Conservation (phyloP, 37 sponge, comb jelly and placozoan genomes). For the Aplysina aerophoba region DNA sequence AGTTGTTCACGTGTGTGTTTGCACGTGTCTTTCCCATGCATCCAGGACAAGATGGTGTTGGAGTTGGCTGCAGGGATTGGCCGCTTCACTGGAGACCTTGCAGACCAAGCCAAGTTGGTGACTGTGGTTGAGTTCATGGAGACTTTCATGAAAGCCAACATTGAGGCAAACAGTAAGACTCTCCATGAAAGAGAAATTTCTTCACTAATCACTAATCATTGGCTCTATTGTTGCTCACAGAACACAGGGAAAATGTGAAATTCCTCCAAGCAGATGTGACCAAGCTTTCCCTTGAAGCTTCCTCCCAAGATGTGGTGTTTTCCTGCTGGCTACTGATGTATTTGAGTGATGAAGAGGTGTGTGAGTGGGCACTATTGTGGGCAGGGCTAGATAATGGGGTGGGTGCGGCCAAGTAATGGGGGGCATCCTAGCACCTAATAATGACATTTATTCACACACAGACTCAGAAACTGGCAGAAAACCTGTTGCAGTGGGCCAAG, state of each 20-base stretch:
- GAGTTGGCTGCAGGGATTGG: constrained; percentile 73
- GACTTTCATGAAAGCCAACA: constrained; percentile 57
- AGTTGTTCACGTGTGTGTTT: no score
- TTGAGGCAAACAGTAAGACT: constrained; percentile 38
- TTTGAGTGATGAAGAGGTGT: constrained; percentile 57
- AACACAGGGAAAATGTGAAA: constrained; percentile 36
- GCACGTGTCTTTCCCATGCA: background rate
- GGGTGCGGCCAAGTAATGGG: background rate
- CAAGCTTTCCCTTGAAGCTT: constrained; percentile 29
- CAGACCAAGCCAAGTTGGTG: constrained; percentile 43
- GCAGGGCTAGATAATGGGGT: constrained; percentile 37
- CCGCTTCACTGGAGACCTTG: constrained; percentile 53
- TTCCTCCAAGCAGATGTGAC: constrained; percentile 52
- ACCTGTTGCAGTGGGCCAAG: background rate
- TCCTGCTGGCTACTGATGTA: constrained; percentile 77
- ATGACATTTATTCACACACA: background rate
- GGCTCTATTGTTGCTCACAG: background rate
- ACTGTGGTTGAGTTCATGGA: constrained; percentile 66
- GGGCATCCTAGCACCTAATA: background rate
- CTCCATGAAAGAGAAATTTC: background rate
- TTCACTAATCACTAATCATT: no score
- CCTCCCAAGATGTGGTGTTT: constrained; percentile 59
- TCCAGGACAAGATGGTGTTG: constrained; percentile 41
- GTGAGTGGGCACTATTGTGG: background rate
- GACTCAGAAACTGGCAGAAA: background rate